Evolutionary conservation across 2,888 invertebrate species (phyloP).

Genomic region (Rhagonycha fulva): DNA sequence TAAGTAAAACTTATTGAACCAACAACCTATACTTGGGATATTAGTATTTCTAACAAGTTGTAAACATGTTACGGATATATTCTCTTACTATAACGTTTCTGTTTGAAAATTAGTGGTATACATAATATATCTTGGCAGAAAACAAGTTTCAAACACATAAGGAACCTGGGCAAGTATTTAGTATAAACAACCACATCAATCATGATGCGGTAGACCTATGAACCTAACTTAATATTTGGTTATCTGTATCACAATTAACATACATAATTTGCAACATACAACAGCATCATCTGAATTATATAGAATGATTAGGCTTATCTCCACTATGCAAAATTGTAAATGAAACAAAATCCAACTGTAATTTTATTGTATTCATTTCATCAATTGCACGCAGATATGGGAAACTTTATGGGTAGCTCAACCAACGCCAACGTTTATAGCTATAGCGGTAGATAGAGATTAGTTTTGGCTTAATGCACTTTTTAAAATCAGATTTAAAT

Average conservation of each 20-base stretch:
- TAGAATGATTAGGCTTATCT: background rate
- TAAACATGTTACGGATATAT: background rate
- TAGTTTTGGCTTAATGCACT: background rate
- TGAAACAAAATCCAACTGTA: slow-evolving; percentile 9
- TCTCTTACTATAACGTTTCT: background rate
- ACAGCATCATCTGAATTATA: background rate
- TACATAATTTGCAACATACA: background rate
- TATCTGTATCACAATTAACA: slow-evolving; percentile 10
- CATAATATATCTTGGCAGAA: slow-evolving; percentile 4
- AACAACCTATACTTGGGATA: background rate
- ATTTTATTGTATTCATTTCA: slow-evolving; percentile 11
- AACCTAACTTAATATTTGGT: slow-evolving; percentile 16
- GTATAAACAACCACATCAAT: slow-evolving; percentile 21
- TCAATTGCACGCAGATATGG: slow-evolving; percentile 20
- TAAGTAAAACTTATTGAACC: background rate
- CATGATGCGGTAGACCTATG: background rate
- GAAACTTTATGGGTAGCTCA: slow-evolving; percentile 13
- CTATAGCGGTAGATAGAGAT: slow-evolving; percentile 7
- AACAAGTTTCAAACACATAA: slow-evolving; percentile 19
- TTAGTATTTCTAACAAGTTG: too few species aligned
- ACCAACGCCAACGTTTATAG: slow-evolving; percentile 9
- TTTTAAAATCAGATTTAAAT: background rate
- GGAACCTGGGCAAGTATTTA: slow-evolving; percentile 7
- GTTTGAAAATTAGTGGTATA: slow-evolving; percentile 9
- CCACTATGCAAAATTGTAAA: background rate